Conservation (phyloP, 2,113 vertebrate species). For the Agapornis roseicollis region DNA sequence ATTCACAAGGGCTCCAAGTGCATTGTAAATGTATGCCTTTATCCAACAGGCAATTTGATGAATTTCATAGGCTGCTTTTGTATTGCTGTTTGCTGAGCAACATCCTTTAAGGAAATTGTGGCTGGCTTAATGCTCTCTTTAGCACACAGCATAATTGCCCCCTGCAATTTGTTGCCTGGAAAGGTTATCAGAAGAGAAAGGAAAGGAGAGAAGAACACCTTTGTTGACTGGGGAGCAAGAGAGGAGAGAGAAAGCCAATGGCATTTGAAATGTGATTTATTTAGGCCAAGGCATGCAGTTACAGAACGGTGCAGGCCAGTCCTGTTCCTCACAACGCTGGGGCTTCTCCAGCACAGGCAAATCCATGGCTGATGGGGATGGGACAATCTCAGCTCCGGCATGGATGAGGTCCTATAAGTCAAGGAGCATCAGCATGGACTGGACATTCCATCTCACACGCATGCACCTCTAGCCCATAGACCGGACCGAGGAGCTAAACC, state of each 20-base stretch:
- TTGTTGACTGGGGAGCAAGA: not conserved
- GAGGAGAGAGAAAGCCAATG: not conserved
- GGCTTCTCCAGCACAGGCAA: accelerated
- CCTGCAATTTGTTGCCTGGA: conserved; percentile 43
- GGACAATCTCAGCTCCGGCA: not conserved
- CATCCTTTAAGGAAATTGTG: not conserved
- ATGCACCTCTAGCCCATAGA: not conserved
- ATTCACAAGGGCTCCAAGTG: conserved; percentile 3
- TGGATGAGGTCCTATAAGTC: accelerated
- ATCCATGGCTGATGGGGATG: accelerated
- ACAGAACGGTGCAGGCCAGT: not conserved
- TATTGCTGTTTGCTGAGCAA: conserved; percentile 27
- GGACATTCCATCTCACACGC: not conserved
- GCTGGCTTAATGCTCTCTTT: conserved; percentile 49
- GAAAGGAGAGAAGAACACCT: not conserved
- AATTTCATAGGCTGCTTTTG: conserved; percentile 54
- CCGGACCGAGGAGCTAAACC: accelerated
- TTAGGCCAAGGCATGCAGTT: not conserved
- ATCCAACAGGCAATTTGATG: conserved; percentile 54
- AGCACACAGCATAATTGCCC: conserved; percentile 46
- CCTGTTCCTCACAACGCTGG: accelerated
- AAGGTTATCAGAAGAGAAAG: conserved; percentile 31
- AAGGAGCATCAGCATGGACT: accelerated
- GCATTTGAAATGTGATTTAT: not conserved
- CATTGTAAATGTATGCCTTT: conserved; percentile 33